These are phyloP conservation scores for Drosophila kepulauana DNA, from an alignment of 1,140 invertebrate genomes.

Conservation along the genomic window DNA sequence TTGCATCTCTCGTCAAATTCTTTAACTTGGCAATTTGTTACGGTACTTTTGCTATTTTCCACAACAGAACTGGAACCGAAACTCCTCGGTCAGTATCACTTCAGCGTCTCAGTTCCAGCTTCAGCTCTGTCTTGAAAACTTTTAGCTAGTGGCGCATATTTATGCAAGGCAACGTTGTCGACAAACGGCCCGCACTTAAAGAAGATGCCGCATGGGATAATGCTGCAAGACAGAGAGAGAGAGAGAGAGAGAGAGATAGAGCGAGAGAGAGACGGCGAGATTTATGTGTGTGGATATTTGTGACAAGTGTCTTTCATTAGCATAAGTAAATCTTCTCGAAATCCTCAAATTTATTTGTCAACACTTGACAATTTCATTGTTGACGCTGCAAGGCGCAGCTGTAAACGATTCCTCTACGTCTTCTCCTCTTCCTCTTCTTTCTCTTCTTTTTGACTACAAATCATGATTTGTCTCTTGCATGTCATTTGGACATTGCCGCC, in stretches of 20 bases:
- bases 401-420: slow-evolving; percentile 35
- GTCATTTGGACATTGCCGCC: slow-evolving; percentile 59
- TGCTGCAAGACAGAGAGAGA: neutral
- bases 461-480: slow-evolving; percentile 76
- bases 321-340: slow-evolving; percentile 81
- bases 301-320: slow-evolving; percentile 84
- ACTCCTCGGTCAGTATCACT: neutral
- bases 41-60: slow-evolving; percentile 70
- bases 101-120: neutral
- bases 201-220: slow-evolving; percentile 65
- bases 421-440: neutral
- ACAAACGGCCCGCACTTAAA: slow-evolving; percentile 60
- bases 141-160: slow-evolving; percentile 45
- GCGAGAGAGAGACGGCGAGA: slow-evolving; percentile 7
- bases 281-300: slow-evolving; percentile 65
- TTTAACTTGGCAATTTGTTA: slow-evolving; percentile 76
- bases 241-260: neutral
- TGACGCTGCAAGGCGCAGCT: slow-evolving; percentile 67
- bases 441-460: slow-evolving; percentile 49
- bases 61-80: slow-evolving; percentile 19
- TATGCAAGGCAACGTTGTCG: slow-evolving; percentile 74
- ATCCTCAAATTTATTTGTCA: slow-evolving; percentile 85
- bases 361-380: slow-evolving; percentile 85
- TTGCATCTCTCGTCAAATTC: slow-evolving; percentile 76
- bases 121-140: neutral